Percentiles rank a stretch among this genome's conserved stretches.
Evolutionary conservation across 2,113 vertebrate species (phyloP).

Genomic region (Megaceryle maxima): DNA sequence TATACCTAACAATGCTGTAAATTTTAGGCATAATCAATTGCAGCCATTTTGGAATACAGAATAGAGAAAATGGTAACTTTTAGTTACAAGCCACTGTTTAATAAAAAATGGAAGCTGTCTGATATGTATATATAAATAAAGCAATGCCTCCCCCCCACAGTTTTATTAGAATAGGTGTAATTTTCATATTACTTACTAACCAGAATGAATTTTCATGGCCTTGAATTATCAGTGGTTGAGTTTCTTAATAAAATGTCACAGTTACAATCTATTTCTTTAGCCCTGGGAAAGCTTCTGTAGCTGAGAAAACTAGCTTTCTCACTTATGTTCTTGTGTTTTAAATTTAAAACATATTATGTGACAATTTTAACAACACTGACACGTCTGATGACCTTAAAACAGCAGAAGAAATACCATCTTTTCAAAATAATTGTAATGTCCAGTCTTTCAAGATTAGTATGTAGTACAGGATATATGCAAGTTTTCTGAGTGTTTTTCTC

Average conservation of each 20-base stretch:
- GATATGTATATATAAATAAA: neutral
- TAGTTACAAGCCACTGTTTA: neutral
- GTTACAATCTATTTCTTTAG: conserved; percentile 34
- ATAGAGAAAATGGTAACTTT: neutral
- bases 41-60: neutral
- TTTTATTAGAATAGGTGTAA: neutral
- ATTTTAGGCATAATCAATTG: conserved; percentile 14
- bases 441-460: neutral
- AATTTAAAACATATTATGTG: conserved; percentile 9
- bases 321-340: conserved; percentile 35
- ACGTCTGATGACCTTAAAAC: conserved; percentile 14
- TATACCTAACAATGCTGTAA: neutral
- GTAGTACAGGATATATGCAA: neutral
- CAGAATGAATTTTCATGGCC: neutral
- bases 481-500: neutral
- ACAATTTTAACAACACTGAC: conserved; percentile 28
- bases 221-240: neutral
- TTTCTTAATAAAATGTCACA: conserved; percentile 22
- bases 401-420: neutral
- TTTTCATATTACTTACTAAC: neutral
- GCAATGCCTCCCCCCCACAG: no score
- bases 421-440: neutral
- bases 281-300: neutral
- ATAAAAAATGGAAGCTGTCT: neutral
- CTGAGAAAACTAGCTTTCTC: neutral